Conservation (phyloP, 2,113 vertebrate genomes). For the Daphoenositta chrysoptera region DNA sequence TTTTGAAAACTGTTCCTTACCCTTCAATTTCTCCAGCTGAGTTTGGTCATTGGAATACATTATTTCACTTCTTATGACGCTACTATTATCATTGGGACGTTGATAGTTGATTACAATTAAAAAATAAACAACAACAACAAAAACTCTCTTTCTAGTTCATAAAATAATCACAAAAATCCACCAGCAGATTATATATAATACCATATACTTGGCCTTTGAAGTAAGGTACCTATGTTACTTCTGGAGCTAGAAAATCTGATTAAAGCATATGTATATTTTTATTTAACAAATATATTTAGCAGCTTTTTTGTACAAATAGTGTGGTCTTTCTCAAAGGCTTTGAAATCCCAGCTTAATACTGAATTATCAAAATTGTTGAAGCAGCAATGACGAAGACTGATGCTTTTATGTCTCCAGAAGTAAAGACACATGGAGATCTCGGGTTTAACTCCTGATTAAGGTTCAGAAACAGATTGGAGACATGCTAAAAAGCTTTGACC, state of each 20-base stretch:
- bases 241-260: background rate
- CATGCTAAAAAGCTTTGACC: background rate
- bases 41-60: background rate
- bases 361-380: background rate
- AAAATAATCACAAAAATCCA: background rate
- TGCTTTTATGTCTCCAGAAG: background rate
- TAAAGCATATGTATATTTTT: background rate
- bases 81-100: background rate
- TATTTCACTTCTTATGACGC: background rate
- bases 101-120: background rate
- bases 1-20: background rate
- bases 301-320: background rate
- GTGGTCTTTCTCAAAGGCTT: background rate
- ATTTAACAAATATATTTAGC: background rate
- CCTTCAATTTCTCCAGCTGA: background rate
- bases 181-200: background rate
- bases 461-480: background rate
- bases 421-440: background rate
- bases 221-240: background rate
- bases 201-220: accelerated
- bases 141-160: background rate
- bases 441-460: background rate
- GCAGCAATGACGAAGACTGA: background rate
- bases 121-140: background rate
- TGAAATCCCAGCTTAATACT: background rate